Base-by-base conservation (phyloP, 2,113 vertebrate species). In the Carassius gibelio region DNA sequence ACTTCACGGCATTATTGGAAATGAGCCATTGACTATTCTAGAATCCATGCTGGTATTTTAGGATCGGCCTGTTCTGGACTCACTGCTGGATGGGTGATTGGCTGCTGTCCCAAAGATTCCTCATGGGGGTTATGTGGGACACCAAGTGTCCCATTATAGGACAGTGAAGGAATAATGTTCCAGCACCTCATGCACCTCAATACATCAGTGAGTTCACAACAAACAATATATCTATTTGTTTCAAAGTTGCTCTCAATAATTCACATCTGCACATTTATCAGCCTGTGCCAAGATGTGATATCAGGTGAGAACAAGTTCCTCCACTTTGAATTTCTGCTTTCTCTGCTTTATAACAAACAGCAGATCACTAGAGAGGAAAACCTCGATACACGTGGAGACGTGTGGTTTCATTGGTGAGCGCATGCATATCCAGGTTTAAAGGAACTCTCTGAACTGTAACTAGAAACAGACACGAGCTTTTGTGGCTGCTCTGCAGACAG, bases 321-420 rank as follows among this genome's bases (percentile, higher is more conserved):
- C 17, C 38, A 66, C 80, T 81, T 75, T 64, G 30, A 36, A 48
- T 26, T 19, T 61, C 75, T 83, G 78, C 64, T 80, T 30, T 83
- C 34, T 86, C 15, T 74, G 45, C 45, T 75, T 66, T 89, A 81
- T 84, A 87, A 82, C 86, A 80, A 84, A 76, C 83, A 85, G 23
- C 52, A 75, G 57, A 75, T 66, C 36, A 14, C 45, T 83, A 21
- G 21, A 80, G 13, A 59, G 66, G 81, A 61, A 85, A 87, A 84
- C 81, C 81, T 75, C 42, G 38, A 69, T 68, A 79, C 52, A 57
- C 34, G 55, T 34, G 38, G 42, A 68, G 82, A 79, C 74, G 6
- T 59, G 79, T 48, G 85, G 88, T 59, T 87, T 68, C 36, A 36
- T 36, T 45, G 69, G 71, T 34, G 66, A 72, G 36, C 14, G 6